phyloP scores from a whole-genome alignment of 2,888 invertebrate genomes.

The Idaea straminata region DNA sequence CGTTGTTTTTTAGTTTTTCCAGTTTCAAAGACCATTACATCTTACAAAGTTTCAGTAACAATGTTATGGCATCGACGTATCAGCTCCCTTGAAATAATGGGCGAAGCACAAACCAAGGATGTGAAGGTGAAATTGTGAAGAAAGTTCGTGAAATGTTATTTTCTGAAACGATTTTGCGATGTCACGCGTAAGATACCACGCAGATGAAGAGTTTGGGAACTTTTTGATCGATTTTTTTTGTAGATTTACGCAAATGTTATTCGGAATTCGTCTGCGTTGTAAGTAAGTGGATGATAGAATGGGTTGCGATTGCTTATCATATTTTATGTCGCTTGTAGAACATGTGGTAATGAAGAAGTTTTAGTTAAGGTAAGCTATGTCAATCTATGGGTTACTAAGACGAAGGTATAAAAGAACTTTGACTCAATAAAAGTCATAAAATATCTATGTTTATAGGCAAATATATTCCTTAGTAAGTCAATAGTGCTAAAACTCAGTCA shows the following conservation, averaged over 20 bases:
- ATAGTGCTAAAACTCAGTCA: background rate
- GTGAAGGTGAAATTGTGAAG: background rate
- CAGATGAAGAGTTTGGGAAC: too few species aligned
- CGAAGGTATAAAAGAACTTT: background rate
- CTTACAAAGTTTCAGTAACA: constrained; percentile 42
- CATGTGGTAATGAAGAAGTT: too few species aligned
- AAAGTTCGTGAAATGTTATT: background rate
- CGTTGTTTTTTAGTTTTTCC: constrained; percentile 24
- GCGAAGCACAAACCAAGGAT: constrained; percentile 7
- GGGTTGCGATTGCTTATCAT: too few species aligned
- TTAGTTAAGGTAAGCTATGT: too few species aligned
- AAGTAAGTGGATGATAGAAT: too few species aligned
- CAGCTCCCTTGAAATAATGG: constrained; percentile 19
- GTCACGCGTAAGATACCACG: background rate
- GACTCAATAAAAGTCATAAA: background rate
- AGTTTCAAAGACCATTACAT: constrained; percentile 34
- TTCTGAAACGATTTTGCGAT: background rate
- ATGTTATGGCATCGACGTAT: constrained; percentile 27
- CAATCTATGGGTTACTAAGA: background rate
- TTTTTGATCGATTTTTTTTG: too few species aligned
- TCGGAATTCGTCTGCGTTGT: too few species aligned
- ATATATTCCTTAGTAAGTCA: background rate
- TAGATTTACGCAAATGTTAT: too few species aligned
- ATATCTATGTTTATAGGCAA: background rate
- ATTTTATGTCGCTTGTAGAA: too few species aligned